Evolutionary conservation across 2,113 vertebrate species (phyloP), one percentile per base, ranked within the genome.

Genomic region (Oreocharis arfaki): DNA sequence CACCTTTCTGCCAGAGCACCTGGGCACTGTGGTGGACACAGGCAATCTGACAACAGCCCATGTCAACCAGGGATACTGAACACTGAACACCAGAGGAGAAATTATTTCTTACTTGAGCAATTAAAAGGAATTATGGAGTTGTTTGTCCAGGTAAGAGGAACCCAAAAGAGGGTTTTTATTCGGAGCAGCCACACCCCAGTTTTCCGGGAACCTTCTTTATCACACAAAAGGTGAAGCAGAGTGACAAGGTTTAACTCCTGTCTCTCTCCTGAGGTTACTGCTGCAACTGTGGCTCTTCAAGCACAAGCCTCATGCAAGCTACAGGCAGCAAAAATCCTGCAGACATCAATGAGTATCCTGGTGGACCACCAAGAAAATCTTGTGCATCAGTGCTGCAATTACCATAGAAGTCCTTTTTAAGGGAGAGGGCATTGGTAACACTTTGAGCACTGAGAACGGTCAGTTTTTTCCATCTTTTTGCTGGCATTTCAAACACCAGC

Each of bases 11-110:
- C 41, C 76, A 77, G n/a, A 27, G 35, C 26, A 26, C 18, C 21
- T 4, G 35, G 59, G 32, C 27, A 35, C 78, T 10, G 12, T 0
- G 13, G 15, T 15, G 37, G 57, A 53, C 44, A 35, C 0, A 0
- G 30, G 26, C 82, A 52, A 28, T 0, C 73, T 4, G 3, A 27
- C 46, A 65, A n/a, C 30, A 50, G 53, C 7, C 2, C 32, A 10
- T 13, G 11, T 13, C 11, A 9, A 11, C 37, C 49, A 60, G 30
- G 57, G 35, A 42, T 7, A 32, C 56, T 11, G n/a, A 74, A 30
- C 41, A 44, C 33, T 10, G 13, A 84, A 20, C 42, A 69, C 37
- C 39, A 33, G 19, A 50, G 60, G 24, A 71, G 9, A 76, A 87
- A 83, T 13, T 0, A 16, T 17, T 42, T 76, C 41, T 67, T 52